Evolutionary conservation across 2,113 vertebrate genomes (phyloP).

Genomic region (Spea multiplicata): DNA sequence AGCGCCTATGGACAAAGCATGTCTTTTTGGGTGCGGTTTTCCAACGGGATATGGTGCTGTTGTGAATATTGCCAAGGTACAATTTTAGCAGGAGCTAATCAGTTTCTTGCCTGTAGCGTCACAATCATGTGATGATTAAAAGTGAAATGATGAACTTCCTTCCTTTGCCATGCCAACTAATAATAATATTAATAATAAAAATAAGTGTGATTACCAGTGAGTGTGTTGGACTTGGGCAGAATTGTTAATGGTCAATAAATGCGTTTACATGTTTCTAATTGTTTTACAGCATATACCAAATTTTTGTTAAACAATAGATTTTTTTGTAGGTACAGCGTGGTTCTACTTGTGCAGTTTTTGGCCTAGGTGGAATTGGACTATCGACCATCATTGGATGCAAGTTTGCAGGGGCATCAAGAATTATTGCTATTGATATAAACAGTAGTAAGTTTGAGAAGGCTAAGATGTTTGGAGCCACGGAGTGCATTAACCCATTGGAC

Average conservation of each 20-base stretch:
- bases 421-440: constrained; percentile 69
- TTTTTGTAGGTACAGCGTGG: constrained; percentile 60
- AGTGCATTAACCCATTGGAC: constrained; percentile 61
- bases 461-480: constrained; percentile 59
- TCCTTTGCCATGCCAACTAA: no score
- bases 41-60: constrained; percentile 76
- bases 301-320: constrained; percentile 1
- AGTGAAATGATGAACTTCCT: no score
- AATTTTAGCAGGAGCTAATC: no score
- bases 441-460: constrained; percentile 59
- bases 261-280: no score
- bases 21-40: constrained; percentile 77
- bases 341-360: constrained; percentile 67
- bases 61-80: constrained; percentile 75
- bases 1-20: constrained; percentile 74
- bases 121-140: no score
- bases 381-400: constrained; percentile 74
- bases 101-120: no score
- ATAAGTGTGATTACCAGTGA: no score
- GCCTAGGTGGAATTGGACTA: constrained; percentile 66
- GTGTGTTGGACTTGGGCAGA: no score
- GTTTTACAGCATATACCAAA: no score
- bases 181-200: no score
- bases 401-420: constrained; percentile 68
- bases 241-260: no score